These are phyloP conservation scores for Willisornis vidua DNA, from an alignment of 2,113 vertebrate species.

Conservation along the genomic window DNA sequence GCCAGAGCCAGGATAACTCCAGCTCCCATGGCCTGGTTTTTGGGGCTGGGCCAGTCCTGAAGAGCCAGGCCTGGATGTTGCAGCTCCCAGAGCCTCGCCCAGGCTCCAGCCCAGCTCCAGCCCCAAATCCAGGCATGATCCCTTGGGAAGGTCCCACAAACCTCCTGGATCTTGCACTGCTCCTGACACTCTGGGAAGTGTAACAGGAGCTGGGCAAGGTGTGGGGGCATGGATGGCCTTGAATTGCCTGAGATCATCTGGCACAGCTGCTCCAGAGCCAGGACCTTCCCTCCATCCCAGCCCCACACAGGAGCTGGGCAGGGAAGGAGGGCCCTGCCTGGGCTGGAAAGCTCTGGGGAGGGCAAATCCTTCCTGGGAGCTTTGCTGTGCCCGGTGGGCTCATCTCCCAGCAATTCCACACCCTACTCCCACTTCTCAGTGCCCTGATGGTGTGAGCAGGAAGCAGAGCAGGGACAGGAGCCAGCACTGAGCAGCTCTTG, in stretches of 20 bases:
- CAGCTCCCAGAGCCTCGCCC: neutral
- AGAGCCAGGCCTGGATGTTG: neutral
- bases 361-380: neutral
- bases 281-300: neutral
- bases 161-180: neutral
- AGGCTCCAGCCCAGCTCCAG: too few relatives aligned
- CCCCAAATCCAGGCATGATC: rapidly evolving
- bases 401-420: rapidly evolving
- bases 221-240: neutral
- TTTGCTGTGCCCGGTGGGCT: neutral
- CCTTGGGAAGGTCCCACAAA: neutral
- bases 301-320: neutral
- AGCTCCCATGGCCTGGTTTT: rapidly evolving
- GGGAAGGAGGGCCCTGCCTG: neutral
- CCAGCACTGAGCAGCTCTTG: neutral
- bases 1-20: neutral
- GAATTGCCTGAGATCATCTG: neutral
- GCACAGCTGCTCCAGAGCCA: neutral
- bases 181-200: neutral
- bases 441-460: rapidly evolving
- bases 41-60: neutral
- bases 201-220: neutral
- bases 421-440: neutral
- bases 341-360: rapidly evolving
- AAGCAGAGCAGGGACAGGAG: neutral